These are phyloP conservation scores for Drosophila mojavensis DNA, from an alignment of 1,140 invertebrate genomes.

Conservation along the genomic window DNA sequence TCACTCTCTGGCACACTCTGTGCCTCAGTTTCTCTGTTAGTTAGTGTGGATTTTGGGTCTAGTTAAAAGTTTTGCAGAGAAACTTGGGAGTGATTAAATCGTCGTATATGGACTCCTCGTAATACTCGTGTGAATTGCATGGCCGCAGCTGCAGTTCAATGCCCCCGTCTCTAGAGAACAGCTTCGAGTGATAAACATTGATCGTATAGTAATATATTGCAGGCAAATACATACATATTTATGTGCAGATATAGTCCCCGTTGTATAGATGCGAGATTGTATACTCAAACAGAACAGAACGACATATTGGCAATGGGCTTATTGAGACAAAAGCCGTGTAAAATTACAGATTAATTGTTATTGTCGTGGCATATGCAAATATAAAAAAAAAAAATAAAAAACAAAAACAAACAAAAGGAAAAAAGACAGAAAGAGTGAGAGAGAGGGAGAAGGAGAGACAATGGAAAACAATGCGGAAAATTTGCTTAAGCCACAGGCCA, in stretches of 20 bases:
- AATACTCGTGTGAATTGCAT: conserved; percentile 40
- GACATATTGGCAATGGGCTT: conserved; percentile 54
- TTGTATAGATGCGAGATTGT: neutral
- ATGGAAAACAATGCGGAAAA: conserved; percentile 58
- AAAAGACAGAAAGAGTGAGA: neutral
- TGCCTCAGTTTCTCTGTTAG: neutral
- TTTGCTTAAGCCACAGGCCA: conserved; percentile 28
- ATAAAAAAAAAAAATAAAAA: neutral
- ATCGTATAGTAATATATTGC: conserved; percentile 14
- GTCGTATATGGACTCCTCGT: conserved; percentile 29
- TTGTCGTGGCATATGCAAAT: conserved; percentile 34
- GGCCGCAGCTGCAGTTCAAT: conserved; percentile 50
- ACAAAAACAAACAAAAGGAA: conserved; percentile 16
- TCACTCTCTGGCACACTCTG: neutral
- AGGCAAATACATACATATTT: conserved; percentile 11
- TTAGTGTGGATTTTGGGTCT: conserved; percentile 14
- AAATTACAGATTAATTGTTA: conserved; percentile 59
- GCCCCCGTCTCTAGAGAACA: conserved; percentile 37
- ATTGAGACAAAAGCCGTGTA: conserved; percentile 45
- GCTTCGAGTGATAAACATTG: conserved; percentile 50
- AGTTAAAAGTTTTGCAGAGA: conserved; percentile 16
- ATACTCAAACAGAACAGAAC: conserved; percentile 12
- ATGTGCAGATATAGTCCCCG: neutral
- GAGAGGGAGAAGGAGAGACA: conserved; percentile 11
- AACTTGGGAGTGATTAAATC: conserved; percentile 56